Base-by-base conservation (phyloP, 2,113 vertebrate genomes). In the Lasiurus borealis region DNA sequence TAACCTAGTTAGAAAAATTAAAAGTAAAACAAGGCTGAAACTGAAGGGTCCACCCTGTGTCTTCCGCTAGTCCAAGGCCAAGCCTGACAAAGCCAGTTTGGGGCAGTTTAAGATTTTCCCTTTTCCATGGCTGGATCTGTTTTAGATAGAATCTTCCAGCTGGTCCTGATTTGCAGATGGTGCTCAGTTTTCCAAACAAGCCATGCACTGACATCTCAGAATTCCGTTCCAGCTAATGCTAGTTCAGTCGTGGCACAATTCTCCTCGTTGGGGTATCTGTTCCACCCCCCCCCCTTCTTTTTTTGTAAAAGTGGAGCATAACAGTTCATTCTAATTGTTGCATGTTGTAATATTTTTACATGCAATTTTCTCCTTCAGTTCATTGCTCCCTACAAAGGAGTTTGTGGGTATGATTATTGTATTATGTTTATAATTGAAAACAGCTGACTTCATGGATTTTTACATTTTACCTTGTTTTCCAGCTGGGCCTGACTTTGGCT, bases 351-450 rank as follows among this genome's bases (percentile, higher is more conserved):
- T 96, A 94, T 88, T 94, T 94, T 97, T 90, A 94, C 82, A 85
- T 92, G 92, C 85, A 86, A 96, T 97, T 97, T 97, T 97, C 95
- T 93, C 95, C 92, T 92, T 93, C 64, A 91, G 94, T 91, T 97
- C 96, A 66, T 95, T 93, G 95, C 86, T 97, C 73, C 69, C 76
- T 94, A 83, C 71, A 85, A 96, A 96, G 72, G 93, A 94, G 54
- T 27, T 78, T 90, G 81, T 94, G 94, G 82, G 88, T 96, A 83
- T 93, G 93, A 95, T 97, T 93, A 92, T 48, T 96, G 85, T 96
- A 52, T 88, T 95, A 78, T 90, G 84, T 87, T 93, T 92, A 87
- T 97, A 96, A 96, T 96, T 88, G 96, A 96, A 95, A 95, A 59
- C 97, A 97, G 90, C 95, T 96, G 96, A 83, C 69, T 80, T 96